These are phyloP conservation scores for Podarcis lilfordi DNA, from an alignment of 2,797 vertebrate species.

Conservation along the genomic window DNA sequence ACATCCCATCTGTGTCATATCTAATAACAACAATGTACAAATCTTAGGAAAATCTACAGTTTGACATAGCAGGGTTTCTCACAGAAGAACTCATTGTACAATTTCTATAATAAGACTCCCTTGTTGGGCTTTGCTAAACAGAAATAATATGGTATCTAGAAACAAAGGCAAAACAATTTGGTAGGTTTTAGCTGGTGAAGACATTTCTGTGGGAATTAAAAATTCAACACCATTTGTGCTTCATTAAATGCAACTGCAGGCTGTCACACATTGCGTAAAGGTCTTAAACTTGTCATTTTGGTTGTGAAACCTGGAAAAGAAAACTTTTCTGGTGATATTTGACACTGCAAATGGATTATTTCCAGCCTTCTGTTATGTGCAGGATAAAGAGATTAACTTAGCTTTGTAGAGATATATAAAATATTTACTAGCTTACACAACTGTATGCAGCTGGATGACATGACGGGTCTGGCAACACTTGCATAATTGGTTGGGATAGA, in stretches of 20 bases:
- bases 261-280: background rate
- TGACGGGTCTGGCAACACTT: background rate
- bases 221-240: background rate
- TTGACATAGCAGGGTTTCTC: background rate
- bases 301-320: slow-evolving; percentile 7
- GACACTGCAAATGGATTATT: background rate
- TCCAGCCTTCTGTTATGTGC: background rate
- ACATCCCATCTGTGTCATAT: background rate
- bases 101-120: background rate
- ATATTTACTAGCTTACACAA: background rate
- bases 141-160: background rate
- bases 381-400: background rate
- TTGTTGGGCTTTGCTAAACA: background rate
- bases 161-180: background rate
- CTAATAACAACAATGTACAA: background rate
- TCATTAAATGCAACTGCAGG: background rate
- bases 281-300: background rate
- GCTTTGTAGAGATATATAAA: background rate
- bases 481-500: background rate
- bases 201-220: background rate
- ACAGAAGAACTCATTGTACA: background rate
- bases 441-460: background rate
- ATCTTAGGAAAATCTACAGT: background rate
- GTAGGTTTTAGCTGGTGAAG: background rate
- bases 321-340: background rate